A percentile compares a stretch with the other conserved stretches of the same genome.
Evolutionary conservation across 2,113 vertebrate species (phyloP).

Genomic region (Oceanodroma tethys): DNA sequence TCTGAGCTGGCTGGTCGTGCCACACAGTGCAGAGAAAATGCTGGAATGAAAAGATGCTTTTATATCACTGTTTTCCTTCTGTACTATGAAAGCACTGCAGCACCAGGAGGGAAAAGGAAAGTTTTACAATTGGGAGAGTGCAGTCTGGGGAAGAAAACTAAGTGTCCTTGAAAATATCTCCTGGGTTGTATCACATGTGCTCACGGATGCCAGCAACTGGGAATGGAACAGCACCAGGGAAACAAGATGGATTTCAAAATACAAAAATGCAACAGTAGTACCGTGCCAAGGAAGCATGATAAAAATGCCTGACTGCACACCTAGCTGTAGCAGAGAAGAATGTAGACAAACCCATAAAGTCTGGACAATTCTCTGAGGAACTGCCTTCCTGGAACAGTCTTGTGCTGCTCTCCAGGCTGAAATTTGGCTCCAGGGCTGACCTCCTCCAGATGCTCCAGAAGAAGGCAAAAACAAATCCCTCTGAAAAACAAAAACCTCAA

Average conservation of each 20-base stretch:
- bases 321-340: slow-evolving; percentile 14
- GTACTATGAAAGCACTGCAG: not conserved
- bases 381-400: not conserved
- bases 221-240: not conserved
- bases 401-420: not conserved
- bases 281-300: not conserved
- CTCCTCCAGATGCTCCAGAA: not conserved
- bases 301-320: slow-evolving; percentile 19
- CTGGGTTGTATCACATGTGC: not conserved
- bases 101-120: not conserved
- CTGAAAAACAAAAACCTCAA: not conserved
- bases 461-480: not conserved
- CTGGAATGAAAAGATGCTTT: slow-evolving; percentile 18
- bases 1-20: not conserved
- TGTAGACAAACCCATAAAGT: not conserved
- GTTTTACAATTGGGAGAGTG: slow-evolving; percentile 6
- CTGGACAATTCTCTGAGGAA: not conserved
- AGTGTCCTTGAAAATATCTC: slow-evolving; percentile 38
- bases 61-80: not conserved
- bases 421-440: not conserved
- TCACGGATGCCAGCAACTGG: not conserved
- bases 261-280: not conserved
- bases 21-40: not conserved
- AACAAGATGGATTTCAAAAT: not conserved
- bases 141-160: slow-evolving; percentile 1